Evolutionary conservation across 2,113 vertebrate genomes (phyloP).

Genomic region (Gobio gobio): DNA sequence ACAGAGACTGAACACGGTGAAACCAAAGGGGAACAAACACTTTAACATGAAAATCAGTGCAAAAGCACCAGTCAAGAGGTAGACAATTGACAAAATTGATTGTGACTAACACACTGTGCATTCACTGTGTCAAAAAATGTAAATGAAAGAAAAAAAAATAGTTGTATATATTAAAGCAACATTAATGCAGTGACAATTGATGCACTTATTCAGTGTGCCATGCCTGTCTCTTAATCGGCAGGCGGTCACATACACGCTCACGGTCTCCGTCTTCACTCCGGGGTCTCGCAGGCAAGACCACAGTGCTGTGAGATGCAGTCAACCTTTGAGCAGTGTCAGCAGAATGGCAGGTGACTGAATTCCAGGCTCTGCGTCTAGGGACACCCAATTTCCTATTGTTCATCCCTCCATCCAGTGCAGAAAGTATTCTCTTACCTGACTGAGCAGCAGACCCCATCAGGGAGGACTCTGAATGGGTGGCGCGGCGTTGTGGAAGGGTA

Average conservation of each 20-base stretch:
- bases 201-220: constrained; percentile 70
- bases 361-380: constrained; percentile 72
- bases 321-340: constrained; percentile 69
- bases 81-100: background rate
- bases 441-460: constrained; percentile 36
- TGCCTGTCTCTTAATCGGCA: constrained; percentile 78
- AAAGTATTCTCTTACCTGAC: background rate
- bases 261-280: constrained; percentile 70
- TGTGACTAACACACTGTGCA: background rate
- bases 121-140: background rate
- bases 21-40: background rate
- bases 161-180: background rate
- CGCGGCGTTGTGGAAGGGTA: constrained; percentile 51
- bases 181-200: background rate
- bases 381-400: constrained; percentile 18
- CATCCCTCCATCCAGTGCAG: background rate
- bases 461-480: constrained; percentile 68
- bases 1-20: background rate
- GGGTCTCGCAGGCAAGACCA: constrained; percentile 59
- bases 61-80: background rate
- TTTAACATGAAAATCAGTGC: constrained; percentile 1
- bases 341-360: constrained; percentile 74
- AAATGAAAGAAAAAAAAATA: background rate
- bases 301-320: constrained; percentile 46
- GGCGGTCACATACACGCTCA: constrained; percentile 47